Evolutionary conservation across 2,888 invertebrate genomes (phyloP).

Genomic region (Torymus aiolomorphi): DNA sequence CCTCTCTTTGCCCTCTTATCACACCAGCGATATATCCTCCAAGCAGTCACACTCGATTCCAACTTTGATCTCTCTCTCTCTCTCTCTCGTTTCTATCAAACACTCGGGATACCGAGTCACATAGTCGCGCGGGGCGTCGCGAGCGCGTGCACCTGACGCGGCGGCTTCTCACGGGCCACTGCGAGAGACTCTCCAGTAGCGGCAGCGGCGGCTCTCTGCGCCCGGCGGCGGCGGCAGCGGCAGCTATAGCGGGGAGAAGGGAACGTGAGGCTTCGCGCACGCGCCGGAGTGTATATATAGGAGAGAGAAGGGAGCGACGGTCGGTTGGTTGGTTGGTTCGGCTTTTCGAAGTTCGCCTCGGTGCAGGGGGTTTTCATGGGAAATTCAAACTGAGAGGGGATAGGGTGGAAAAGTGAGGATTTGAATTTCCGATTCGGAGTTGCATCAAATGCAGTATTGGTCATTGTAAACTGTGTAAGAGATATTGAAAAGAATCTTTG

Average conservation of each 20-base stretch:
- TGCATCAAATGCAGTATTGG: no score
- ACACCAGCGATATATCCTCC: not conserved
- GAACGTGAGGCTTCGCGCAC: not conserved
- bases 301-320: no score
- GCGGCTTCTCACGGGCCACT: slow-evolving; percentile 54
- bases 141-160: slow-evolving; percentile 30
- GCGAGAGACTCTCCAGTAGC: not conserved
- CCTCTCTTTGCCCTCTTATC: not conserved
- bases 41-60: not conserved
- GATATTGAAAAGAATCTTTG: no score
- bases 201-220: not conserved
- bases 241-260: not conserved
- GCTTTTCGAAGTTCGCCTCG: no score
- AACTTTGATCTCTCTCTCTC: not conserved
- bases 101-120: slow-evolving; percentile 4
- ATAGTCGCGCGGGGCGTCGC: not conserved
- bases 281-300: not conserved
- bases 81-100: not conserved
- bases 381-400: no score
- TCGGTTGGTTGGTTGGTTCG: no score
- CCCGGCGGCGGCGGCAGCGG: not conserved
- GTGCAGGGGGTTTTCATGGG: no score
- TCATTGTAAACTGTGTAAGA: no score
- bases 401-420: no score
- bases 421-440: no score